Evolutionary conservation across 2,888 invertebrate species (phyloP).

Genomic region (Crioceris asparagi): DNA sequence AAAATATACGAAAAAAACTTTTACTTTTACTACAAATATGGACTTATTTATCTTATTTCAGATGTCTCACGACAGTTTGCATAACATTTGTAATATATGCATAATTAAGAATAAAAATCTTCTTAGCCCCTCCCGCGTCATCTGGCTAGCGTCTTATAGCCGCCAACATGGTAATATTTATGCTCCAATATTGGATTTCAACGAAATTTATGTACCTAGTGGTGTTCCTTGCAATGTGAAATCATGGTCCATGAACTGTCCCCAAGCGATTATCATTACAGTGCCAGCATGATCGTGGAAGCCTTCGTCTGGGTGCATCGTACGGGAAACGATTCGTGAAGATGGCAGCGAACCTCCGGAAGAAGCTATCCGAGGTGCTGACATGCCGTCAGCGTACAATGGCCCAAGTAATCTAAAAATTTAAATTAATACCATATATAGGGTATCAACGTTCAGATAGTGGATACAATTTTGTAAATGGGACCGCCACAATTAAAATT

Average conservation of each 20-base stretch:
- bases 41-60: no score
- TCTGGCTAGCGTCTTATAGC: not conserved
- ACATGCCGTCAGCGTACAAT: conserved; percentile 75
- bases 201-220: conserved; percentile 50
- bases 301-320: conserved; percentile 87
- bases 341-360: conserved; percentile 68
- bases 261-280: conserved; percentile 89
- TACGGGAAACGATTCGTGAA: conserved; percentile 76
- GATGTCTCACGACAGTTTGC: no score
- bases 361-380: conserved; percentile 69
- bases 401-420: conserved; percentile 59
- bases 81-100: no score
- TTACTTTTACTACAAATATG: no score
- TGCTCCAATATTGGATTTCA: not conserved
- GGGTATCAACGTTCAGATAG: not conserved
- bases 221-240: conserved; percentile 82
- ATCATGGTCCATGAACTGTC: conserved; percentile 92
- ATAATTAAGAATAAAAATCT: no score
- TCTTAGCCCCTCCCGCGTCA: not conserved
- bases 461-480: no score
- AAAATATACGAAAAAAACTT: no score
- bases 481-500: no score
- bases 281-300: conserved; percentile 91
- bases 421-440: not conserved
- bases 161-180: not conserved